Conservation (phyloP, 1,140 invertebrate genomes). For the Pseudomyrmex sp. region DNA sequence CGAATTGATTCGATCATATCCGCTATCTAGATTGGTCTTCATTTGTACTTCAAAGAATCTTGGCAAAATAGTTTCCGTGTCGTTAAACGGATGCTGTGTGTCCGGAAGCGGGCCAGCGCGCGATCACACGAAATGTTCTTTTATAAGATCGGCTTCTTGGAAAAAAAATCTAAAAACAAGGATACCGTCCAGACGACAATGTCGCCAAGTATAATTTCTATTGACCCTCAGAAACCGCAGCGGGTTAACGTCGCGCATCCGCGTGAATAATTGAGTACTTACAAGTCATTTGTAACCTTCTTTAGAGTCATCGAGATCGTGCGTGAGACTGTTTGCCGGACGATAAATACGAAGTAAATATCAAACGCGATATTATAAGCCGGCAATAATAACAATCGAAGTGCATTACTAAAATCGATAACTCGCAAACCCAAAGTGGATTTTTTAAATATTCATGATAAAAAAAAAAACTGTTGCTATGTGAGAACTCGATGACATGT, state of each 20-base stretch:
- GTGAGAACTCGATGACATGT: background rate
- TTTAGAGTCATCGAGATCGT: background rate
- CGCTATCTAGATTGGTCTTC: background rate
- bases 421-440: background rate
- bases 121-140: conserved; percentile 10
- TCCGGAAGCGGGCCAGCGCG: background rate
- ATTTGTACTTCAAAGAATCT: conserved; percentile 35
- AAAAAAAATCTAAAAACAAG: conserved; percentile 44
- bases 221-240: conserved; percentile 38
- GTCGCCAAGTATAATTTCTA: conserved; percentile 1
- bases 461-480: background rate
- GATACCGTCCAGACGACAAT: conserved; percentile 40
- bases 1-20: background rate
- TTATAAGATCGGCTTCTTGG: conserved; percentile 18
- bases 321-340: background rate
- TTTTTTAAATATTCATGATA: background rate
- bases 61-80: conserved; percentile 26
- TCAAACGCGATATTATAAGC: background rate
- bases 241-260: background rate
- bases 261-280: conserved; percentile 29
- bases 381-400: background rate
- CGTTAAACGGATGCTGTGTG: background rate
- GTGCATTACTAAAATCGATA: background rate
- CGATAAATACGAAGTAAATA: background rate
- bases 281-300: conserved; percentile 9